A percentile compares a stretch with the other conserved stretches of the same genome.
phyloP scores from a whole-genome alignment of 2,888 invertebrate genomes.

The Hirtodrosophila cameraria region DNA sequence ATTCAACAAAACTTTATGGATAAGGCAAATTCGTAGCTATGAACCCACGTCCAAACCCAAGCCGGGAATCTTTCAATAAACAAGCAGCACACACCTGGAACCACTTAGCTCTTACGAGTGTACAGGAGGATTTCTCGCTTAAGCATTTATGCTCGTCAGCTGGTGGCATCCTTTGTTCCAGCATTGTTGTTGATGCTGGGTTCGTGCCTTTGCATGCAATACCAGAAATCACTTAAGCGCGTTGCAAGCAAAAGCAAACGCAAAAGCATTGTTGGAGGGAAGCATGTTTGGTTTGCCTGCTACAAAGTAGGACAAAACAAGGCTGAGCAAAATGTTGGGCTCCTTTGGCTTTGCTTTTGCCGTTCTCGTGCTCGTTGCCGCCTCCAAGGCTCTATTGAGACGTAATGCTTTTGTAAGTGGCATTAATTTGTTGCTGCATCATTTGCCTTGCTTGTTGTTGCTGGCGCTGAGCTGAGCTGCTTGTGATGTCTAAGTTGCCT shows the following conservation, averaged over 20 bases:
- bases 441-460: slow-evolving; percentile 6
- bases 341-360: slow-evolving; percentile 24
- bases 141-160: slow-evolving; percentile 23
- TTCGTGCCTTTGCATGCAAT: slow-evolving; percentile 39
- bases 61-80: slow-evolving; percentile 29
- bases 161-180: slow-evolving; percentile 18
- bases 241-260: slow-evolving; percentile 41
- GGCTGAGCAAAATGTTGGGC: slow-evolving; percentile 16
- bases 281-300: too few species aligned
- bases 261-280: background rate
- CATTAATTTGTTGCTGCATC: slow-evolving; percentile 58
- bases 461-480: background rate
- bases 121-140: background rate
- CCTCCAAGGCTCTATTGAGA: slow-evolving; percentile 41
- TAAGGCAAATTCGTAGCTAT: slow-evolving; percentile 4
- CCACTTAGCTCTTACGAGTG: slow-evolving; percentile 16
- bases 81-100: slow-evolving; percentile 23
- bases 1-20: background rate
- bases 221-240: slow-evolving; percentile 63
- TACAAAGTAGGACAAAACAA: slow-evolving; percentile 16
- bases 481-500: too few species aligned
- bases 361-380: slow-evolving; percentile 8
- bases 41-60: background rate
- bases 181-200: background rate
- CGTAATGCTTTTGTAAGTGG: slow-evolving; percentile 62